phyloP scores from a whole-genome alignment of 2,113 vertebrate genomes.

The Periophthalmus modestus region DNA sequence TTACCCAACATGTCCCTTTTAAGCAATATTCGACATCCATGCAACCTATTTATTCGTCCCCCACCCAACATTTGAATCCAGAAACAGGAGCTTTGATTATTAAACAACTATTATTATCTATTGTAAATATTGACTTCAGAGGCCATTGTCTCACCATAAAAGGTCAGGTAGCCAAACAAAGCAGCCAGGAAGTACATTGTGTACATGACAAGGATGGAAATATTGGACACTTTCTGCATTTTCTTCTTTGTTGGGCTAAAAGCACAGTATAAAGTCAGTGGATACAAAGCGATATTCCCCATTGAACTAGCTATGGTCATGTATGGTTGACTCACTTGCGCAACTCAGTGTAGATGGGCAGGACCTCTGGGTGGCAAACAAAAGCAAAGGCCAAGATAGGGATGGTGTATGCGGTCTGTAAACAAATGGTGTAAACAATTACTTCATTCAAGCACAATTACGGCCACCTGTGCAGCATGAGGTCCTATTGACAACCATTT shows the following conservation, averaged over 20 bases:
- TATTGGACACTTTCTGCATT: conserved; percentile 95
- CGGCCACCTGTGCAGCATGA: neutral
- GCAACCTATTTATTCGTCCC: neutral
- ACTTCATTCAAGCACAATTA: neutral
- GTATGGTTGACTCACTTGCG: conserved; percentile 84
- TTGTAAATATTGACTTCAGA: conserved; percentile 8
- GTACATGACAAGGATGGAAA: conserved; percentile 95
- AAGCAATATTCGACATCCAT: neutral
- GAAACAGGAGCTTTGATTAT: neutral
- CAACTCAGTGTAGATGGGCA: conserved; percentile 97
- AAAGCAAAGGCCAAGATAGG: conserved; percentile 98
- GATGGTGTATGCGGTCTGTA: conserved; percentile 94
- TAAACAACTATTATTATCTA: neutral
- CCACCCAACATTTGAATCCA: neutral
- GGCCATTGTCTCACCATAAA: conserved; percentile 84
- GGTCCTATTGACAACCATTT: neutral
- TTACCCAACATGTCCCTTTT: too few relatives aligned
- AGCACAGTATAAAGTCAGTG: conserved; percentile 21
- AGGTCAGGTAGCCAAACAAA: conserved; percentile 97
- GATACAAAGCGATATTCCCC: conserved; percentile 13
- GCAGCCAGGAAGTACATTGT: conserved; percentile 97
- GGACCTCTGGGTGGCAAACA: conserved; percentile 95
- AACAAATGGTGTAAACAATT: conserved; percentile 11
- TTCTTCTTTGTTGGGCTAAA: conserved; percentile 87
- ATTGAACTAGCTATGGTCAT: neutral